Conservation (phyloP, 2,888 invertebrate species). For the Mallateleia sp. region DNA sequence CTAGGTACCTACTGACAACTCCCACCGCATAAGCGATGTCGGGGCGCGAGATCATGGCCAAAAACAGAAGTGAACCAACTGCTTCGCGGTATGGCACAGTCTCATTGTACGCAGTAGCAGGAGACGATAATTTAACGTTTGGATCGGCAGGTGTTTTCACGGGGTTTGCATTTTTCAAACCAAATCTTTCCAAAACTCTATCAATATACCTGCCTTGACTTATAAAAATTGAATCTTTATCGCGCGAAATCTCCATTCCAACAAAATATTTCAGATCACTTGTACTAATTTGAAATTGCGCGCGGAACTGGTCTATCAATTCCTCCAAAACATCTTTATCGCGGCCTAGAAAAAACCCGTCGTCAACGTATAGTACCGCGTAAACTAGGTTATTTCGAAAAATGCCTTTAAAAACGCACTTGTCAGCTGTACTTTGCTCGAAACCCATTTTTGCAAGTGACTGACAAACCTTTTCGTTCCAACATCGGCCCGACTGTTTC, state of each 20-base stretch:
- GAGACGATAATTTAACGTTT: constrained; percentile 3
- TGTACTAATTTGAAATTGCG: constrained; percentile 22
- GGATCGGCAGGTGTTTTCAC: constrained; percentile 24
- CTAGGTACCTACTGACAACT: background rate
- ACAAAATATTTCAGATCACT: constrained; percentile 25
- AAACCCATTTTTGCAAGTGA: background rate
- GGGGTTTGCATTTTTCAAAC: constrained; percentile 26
- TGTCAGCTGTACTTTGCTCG: constrained; percentile 41
- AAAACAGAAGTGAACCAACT: constrained; percentile 17
- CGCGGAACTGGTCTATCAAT: background rate
- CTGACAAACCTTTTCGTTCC: background rate
- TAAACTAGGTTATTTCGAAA: background rate
- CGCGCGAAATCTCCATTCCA: constrained; percentile 20
- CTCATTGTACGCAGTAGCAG: background rate
- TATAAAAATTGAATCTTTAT: background rate
- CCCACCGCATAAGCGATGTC: constrained; percentile 4
- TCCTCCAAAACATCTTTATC: background rate
- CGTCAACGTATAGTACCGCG: constrained; percentile 46
- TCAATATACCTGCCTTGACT: constrained; percentile 29
- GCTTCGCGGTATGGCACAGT: constrained; percentile 22
- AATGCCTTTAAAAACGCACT: constrained; percentile 20
- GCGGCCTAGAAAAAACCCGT: constrained; percentile 21
- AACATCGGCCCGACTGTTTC: background rate
- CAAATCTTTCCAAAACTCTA: background rate
- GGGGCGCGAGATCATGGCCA: background rate